phyloP scores from a whole-genome alignment of 1,140 invertebrate species.

The Hylyphantes graminicola region DNA sequence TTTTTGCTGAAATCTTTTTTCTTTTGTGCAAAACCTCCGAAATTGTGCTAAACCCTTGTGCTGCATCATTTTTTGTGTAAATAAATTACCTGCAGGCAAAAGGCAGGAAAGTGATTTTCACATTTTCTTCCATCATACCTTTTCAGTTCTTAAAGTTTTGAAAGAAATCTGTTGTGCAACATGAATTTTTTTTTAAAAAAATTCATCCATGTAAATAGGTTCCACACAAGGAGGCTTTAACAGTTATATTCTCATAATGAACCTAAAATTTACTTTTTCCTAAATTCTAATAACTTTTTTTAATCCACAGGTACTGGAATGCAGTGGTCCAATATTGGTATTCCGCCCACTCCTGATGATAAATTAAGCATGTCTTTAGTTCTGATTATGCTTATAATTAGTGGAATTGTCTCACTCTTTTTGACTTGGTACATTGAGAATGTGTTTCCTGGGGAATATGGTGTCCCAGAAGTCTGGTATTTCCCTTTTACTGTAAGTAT shows the following conservation, averaged over 20 bases:
- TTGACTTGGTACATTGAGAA: slow-evolving; percentile 75
- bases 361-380: slow-evolving; percentile 74
- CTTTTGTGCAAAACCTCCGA: too few species aligned
- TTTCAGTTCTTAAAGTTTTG: too few species aligned
- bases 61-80: too few species aligned
- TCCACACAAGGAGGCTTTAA: too few species aligned
- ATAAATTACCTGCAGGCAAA: too few species aligned
- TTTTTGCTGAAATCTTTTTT: too few species aligned
- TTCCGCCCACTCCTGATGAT: slow-evolving; percentile 78
- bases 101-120: too few species aligned
- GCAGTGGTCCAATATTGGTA: slow-evolving; percentile 80
- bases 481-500: slow-evolving; percentile 64
- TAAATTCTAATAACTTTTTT: not conserved
- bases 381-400: slow-evolving; percentile 73
- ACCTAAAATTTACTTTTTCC: too few species aligned
- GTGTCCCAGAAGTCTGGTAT: slow-evolving; percentile 71
- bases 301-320: slow-evolving; percentile 71
- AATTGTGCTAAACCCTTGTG: too few species aligned
- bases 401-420: slow-evolving; percentile 69
- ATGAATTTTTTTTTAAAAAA: not conserved
- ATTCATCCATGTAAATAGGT: not conserved
- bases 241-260: too few species aligned
- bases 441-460: slow-evolving; percentile 75
- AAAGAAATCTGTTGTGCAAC: too few species aligned
- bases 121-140: too few species aligned